These are phyloP conservation scores for Mesodorylaimus sp. DNA, from an alignment of 2,888 invertebrate species.

Conservation along the genomic window DNA sequence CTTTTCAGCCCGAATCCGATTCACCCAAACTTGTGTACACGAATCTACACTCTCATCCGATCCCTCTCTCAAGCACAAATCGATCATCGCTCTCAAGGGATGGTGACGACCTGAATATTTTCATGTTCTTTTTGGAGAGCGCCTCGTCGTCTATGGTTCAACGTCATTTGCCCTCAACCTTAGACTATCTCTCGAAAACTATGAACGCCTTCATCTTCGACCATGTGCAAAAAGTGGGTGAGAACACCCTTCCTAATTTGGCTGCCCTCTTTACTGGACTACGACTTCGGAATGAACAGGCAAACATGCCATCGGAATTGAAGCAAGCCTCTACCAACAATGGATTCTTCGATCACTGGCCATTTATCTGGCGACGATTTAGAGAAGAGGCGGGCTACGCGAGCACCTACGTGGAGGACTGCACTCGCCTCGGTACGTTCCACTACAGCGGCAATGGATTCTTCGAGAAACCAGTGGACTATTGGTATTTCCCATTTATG, in stretches of 20 bases:
- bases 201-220: not conserved
- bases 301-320: not conserved
- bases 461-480: not conserved
- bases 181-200: not conserved
- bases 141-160: not conserved
- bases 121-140: not conserved
- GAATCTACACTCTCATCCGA: not conserved
- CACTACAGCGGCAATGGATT: not conserved
- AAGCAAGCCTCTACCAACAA: not conserved
- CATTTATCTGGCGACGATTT: not conserved
- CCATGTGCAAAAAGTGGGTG: not conserved
- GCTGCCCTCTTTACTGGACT: constrained; percentile 1
- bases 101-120: not conserved
- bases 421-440: not conserved
- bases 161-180: not conserved
- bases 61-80: not conserved
- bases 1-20: too few relatives aligned
- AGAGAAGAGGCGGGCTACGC: not conserved
- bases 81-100: not conserved
- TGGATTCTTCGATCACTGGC: constrained; percentile 1
- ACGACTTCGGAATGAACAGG: not conserved
- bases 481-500: constrained; percentile 2
- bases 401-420: not conserved
- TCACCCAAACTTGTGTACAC: not conserved
- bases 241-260: constrained; percentile 2